phyloP scores from a whole-genome alignment of 2,113 vertebrate species.

The Salvator merianae region DNA sequence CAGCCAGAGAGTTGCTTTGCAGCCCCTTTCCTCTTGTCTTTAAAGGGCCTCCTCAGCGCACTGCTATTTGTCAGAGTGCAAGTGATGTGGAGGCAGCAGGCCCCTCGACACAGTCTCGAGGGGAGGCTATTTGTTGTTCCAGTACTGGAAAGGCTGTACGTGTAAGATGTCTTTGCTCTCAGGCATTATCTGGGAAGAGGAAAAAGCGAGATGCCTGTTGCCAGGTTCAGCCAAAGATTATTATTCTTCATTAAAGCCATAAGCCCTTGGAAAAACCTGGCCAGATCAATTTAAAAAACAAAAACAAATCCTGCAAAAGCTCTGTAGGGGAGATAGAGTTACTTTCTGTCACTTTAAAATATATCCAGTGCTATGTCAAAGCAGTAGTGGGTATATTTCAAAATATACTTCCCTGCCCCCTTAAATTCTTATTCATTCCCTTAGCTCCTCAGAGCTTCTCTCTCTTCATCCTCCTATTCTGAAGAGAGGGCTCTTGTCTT shows the following conservation, averaged over 20 bases:
- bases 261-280: slow-evolving; percentile 57
- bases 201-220: slow-evolving; percentile 47
- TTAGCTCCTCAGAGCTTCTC: slow-evolving; percentile 46
- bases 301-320: slow-evolving; percentile 45
- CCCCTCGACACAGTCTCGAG: not conserved
- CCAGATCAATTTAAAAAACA: slow-evolving; percentile 55
- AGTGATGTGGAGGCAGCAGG: not conserved
- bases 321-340: slow-evolving; percentile 61
- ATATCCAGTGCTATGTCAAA: slow-evolving; percentile 46
- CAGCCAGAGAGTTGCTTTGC: not conserved
- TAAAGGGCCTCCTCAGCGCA: slow-evolving; percentile 29
- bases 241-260: slow-evolving; percentile 59
- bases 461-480: slow-evolving; percentile 22
- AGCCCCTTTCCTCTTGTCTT: slow-evolving; percentile 11
- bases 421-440: slow-evolving; percentile 53
- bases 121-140: slow-evolving; percentile 18
- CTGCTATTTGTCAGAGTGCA: not conserved
- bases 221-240: slow-evolving; percentile 56
- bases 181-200: slow-evolving; percentile 39
- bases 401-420: slow-evolving; percentile 38
- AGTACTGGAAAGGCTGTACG: not conserved
- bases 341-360: slow-evolving; percentile 60
- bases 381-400: slow-evolving; percentile 56
- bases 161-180: slow-evolving; percentile 13
- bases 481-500: slow-evolving; percentile 39